Evolutionary conservation across 2,113 vertebrate genomes (phyloP).

Genomic region (Spilogale gracilis): DNA sequence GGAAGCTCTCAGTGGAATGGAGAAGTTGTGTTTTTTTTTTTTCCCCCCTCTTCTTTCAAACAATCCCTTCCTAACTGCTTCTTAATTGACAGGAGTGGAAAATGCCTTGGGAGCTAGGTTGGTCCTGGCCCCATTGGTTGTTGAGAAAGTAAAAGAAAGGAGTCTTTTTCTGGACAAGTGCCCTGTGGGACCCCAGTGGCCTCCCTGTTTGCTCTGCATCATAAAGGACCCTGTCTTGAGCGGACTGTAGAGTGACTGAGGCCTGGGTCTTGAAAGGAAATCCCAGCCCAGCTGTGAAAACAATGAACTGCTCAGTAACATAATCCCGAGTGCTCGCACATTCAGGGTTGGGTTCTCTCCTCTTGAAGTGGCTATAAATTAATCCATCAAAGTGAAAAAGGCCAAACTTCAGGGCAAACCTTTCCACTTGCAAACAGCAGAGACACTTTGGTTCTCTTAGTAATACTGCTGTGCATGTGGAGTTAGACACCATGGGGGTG

Average conservation of each 20-base stretch:
- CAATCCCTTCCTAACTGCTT: not conserved
- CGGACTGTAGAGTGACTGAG: not conserved
- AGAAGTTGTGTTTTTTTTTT: not conserved
- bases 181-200: not conserved
- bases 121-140: not conserved
- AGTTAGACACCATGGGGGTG: too few species aligned
- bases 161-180: not conserved
- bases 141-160: not conserved
- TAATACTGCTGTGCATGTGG: not conserved
- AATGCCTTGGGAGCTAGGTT: not conserved
- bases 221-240: not conserved
- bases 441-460: not conserved
- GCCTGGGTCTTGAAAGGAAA: not conserved
- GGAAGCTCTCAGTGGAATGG: not conserved
- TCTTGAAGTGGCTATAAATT: not conserved
- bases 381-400: slow-evolving; percentile 32
- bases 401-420: not conserved
- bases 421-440: slow-evolving; percentile 11
- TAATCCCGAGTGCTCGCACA: fast-evolving
- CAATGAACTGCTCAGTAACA: not conserved
- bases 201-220: not conserved
- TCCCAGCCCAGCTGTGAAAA: slow-evolving; percentile 63
- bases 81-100: not conserved
- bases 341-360: not conserved
- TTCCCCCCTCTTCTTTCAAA: slow-evolving; percentile 24